phyloP scores from a whole-genome alignment of 2,888 invertebrate species.

The Torymus aiolomorphi region DNA sequence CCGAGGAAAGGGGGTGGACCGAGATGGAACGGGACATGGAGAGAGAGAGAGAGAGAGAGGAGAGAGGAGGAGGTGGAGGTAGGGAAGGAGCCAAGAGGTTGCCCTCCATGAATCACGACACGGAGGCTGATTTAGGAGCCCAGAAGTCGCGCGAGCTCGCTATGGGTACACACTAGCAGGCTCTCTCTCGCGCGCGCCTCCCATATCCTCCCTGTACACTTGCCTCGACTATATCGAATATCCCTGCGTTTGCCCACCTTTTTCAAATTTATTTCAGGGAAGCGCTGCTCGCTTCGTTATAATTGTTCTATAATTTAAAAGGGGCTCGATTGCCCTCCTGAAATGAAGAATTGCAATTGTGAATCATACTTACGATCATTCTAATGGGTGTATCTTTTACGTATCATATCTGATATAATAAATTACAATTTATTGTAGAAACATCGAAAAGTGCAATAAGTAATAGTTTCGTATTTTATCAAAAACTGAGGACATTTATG shows the following conservation, averaged over 20 bases:
- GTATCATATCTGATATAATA: too few relatives aligned
- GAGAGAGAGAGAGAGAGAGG: slow-evolving; percentile 48
- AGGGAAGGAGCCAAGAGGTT: slow-evolving; percentile 68
- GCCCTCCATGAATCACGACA: slow-evolving; percentile 75
- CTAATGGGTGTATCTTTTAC: too few relatives aligned
- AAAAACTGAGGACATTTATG: not conserved
- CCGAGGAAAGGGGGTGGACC: slow-evolving; percentile 65
- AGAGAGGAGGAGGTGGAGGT: slow-evolving; percentile 48
- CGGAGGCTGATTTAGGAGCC: slow-evolving; percentile 75
- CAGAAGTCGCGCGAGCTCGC: slow-evolving; percentile 70
- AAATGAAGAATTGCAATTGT: too few relatives aligned
- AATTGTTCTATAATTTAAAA: too few relatives aligned
- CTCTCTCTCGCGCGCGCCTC: slow-evolving; percentile 56
- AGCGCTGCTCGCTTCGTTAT: too few relatives aligned
- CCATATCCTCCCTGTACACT: slow-evolving; percentile 60
- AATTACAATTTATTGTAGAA: too few relatives aligned
- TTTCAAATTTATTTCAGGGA: not conserved
- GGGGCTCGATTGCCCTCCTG: too few relatives aligned
- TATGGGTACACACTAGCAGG: slow-evolving; percentile 36
- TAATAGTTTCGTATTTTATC: slow-evolving; percentile 11
- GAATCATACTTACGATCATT: too few relatives aligned
- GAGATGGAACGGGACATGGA: slow-evolving; percentile 54
- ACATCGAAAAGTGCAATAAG: too few relatives aligned
- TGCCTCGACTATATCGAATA: slow-evolving; percentile 40
- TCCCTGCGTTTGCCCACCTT: slow-evolving; percentile 28